Evolutionary conservation across 1,140 invertebrate genomes (phyloP), one percentile per base, ranked within the genome.

Genomic region (Palaemon carinicauda): DNA sequence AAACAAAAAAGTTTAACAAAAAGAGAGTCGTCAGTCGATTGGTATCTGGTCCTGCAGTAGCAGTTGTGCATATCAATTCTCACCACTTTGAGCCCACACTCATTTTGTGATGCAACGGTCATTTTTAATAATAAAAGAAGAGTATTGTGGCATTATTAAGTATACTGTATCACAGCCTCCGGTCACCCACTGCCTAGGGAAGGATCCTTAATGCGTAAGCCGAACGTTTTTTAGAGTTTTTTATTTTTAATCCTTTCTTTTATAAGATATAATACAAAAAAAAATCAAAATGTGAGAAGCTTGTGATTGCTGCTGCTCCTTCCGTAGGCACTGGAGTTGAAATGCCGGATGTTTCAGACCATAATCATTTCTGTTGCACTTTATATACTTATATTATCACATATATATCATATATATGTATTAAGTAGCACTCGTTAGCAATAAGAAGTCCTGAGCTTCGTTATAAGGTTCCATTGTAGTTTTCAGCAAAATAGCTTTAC

Each of bases 371-470:
- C 73, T 80, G 84, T 86, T 86, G 84, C 84, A 86, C 84, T 86
- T 21, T 41, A 79, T 69, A 86, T 86, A 80, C 75, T 79, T 79
- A 50, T 79, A 79, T 73, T 86, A 86, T 80, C 77, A 52, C 80
- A 86, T 80, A 86, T 80, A 73, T 69, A 85, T 85, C 56, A 73
- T 73, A 73, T 27, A 77, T 78, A 78, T 65, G 65, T 52, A 86
- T 86, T 86, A 86, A 51, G 84, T 86, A 86, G 84, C 84, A 86
- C 84, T 86, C 41, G 69, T 80, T 86, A 86, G 84, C 84, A 86
- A 86, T 86, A 86, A 85, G 60, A 65, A 69, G 69, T 73, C n/a
- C 51, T 80, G 84, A 86, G 77, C 84, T 86, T 86, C 52, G 77
- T 86, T 86, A 54, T 56, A 65, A 83, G 53, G 56, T 50, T 77